These are phyloP conservation scores for Colaptes auratus DNA, from an alignment of 2,113 vertebrate species.

Conservation along the genomic window DNA sequence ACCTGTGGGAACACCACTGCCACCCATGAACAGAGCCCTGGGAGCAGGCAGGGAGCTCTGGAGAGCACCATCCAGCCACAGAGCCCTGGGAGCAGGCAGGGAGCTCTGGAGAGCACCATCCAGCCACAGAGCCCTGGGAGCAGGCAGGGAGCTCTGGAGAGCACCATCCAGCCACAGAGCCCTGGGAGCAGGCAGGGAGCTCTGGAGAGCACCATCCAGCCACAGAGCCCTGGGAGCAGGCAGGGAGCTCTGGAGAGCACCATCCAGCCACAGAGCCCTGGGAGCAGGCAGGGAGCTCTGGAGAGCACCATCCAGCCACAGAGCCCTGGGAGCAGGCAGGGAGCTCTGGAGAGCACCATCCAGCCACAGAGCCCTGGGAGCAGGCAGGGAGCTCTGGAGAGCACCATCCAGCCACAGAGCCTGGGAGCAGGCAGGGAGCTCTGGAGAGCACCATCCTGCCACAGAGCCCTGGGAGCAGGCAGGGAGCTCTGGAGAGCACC, in stretches of 20 bases:
- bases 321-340: background rate
- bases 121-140: background rate
- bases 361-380: background rate
- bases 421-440: no score
- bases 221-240: background rate
- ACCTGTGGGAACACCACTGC: background rate
- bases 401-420: accelerated
- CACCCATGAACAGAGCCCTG: background rate
- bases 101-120: accelerated
- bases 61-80: accelerated
- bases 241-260: accelerated
- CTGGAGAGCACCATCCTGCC: no score
- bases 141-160: background rate
- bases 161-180: accelerated
- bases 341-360: accelerated
- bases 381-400: background rate
- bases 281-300: background rate
- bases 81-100: background rate
- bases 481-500: accelerated
- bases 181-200: background rate
- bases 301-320: accelerated
- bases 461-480: background rate
- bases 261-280: background rate
- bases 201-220: accelerated
- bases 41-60: background rate